phyloP scores from a whole-genome alignment of 2,113 vertebrate species.

The Centropus bengalensis region DNA sequence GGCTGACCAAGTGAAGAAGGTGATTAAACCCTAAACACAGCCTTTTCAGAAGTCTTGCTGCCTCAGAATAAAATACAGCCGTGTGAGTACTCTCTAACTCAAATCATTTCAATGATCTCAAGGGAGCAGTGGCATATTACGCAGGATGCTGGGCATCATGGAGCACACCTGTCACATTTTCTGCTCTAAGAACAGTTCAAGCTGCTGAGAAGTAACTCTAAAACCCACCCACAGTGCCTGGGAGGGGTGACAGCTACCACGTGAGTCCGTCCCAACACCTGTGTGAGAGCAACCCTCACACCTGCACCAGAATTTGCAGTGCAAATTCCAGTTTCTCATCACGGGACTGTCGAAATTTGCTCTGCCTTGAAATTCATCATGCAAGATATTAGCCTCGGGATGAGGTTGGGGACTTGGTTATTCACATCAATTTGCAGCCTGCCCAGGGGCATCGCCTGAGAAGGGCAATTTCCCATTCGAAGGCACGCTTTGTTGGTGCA shows the following conservation, averaged over 20 bases:
- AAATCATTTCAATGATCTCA: neutral
- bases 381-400: neutral
- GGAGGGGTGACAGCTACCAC: neutral
- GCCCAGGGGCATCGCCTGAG: neutral
- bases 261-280: neutral
- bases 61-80: neutral
- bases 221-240: neutral
- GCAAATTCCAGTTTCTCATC: constrained; percentile 21
- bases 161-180: neutral
- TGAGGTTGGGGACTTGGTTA: neutral
- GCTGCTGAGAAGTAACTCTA: neutral
- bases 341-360: neutral
- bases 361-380: constrained; percentile 2
- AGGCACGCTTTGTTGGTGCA: neutral
- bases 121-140: rapidly evolving
- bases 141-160: neutral
- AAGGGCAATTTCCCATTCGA: neutral
- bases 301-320: neutral
- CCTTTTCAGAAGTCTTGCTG: neutral
- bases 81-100: neutral
- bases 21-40: neutral
- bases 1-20: neutral
- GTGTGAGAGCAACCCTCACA: neutral
- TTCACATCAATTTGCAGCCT: neutral
- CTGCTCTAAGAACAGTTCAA: neutral